A percentile compares a stretch with the other conserved stretches of the same genome.
Conservation (phyloP, 2,888 invertebrate species). For the Deilephila porcellus region DNA sequence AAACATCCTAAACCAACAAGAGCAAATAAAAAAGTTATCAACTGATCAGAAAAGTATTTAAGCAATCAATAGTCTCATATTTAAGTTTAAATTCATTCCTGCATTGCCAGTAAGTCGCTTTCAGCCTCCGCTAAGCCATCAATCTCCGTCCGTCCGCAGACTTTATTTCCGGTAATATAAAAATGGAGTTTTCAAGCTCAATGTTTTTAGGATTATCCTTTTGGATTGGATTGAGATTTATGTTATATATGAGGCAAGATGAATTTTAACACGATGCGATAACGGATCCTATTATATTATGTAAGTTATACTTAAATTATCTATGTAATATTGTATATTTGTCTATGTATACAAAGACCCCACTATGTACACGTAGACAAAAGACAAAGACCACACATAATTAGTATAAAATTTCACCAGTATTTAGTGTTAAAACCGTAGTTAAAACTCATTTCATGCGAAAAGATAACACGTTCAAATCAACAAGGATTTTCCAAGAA, state of each 20-base stretch:
- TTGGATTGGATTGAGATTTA: background rate
- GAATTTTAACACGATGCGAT: no score
- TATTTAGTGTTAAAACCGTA: no score
- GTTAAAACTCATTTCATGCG: no score
- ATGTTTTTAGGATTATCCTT: background rate
- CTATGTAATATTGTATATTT: no score
- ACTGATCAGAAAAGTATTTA: background rate
- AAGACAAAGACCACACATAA: no score
- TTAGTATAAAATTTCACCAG: no score
- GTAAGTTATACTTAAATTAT: no score
- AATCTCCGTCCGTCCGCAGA: background rate
- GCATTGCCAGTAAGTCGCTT: background rate
- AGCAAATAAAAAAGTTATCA: no score
- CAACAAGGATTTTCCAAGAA: background rate
- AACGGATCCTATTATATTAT: no score
- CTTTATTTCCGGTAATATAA: constrained; percentile 10
- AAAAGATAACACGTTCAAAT: background rate
- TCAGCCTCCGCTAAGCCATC: background rate
- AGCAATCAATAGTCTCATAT: background rate
- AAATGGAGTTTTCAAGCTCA: background rate
- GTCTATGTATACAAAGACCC: no score
- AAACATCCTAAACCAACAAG: no score
- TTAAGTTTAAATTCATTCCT: background rate
- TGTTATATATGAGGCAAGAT: background rate
- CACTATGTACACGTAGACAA: no score